A percentile compares a stretch with the other conserved stretches of the same genome.
These are phyloP conservation scores for Sinocyclocheilus rhinocerous DNA, from an alignment of 2,113 vertebrate species.

Conservation along the genomic window DNA sequence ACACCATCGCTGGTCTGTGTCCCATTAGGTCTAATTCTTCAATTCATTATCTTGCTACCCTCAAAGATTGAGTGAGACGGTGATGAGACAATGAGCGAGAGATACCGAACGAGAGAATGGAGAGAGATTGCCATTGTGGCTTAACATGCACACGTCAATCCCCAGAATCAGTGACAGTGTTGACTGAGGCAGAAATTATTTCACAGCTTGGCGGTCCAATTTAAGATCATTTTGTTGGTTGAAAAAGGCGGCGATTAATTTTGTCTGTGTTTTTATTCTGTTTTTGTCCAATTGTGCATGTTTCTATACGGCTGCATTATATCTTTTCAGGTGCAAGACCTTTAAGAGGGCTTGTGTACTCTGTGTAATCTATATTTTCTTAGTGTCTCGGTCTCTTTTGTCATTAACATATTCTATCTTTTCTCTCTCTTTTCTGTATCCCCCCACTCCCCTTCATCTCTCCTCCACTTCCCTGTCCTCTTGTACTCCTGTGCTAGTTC, in stretches of 20 bases:
- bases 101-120: constrained; percentile 25
- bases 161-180: constrained; percentile 19
- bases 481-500: constrained; percentile 41
- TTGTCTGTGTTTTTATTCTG: neutral
- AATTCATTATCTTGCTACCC: constrained; percentile 48
- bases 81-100: constrained; percentile 44
- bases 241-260: neutral
- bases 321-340: constrained; percentile 10
- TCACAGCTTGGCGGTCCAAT: constrained; percentile 30
- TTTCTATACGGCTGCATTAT: neutral
- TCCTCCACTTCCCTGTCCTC: constrained; percentile 17
- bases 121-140: constrained; percentile 46
- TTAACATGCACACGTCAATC: constrained; percentile 52
- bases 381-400: neutral
- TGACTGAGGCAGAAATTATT: constrained; percentile 27
- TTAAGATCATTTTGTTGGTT: constrained; percentile 26
- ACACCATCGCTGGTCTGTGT: constrained; percentile 43
- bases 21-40: constrained; percentile 52
- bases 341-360: neutral
- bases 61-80: constrained; percentile 39
- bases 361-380: constrained; percentile 8
- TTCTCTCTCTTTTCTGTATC: constrained; percentile 11
- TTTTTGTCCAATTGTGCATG: constrained; percentile 9
- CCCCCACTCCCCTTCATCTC: neutral
- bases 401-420: neutral